Evolutionary conservation across 2,888 invertebrate genomes (phyloP), one percentile per base, ranked within the genome.

Genomic region (Chrysolina americana): DNA sequence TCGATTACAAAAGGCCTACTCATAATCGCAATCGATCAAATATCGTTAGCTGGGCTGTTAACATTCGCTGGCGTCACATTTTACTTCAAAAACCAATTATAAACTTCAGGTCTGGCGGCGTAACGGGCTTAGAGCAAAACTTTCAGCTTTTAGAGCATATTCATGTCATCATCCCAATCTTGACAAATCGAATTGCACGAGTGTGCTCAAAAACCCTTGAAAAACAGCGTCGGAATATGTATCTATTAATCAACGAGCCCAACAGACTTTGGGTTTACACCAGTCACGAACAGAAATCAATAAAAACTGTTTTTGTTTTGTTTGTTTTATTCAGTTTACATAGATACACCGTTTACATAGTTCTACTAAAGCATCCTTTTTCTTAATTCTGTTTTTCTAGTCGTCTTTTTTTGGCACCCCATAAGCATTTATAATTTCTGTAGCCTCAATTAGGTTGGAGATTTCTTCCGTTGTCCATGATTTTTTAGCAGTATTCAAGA

Each of bases 71-170:
- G 48, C 68, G 68, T 68, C 68, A 53, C 59, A 59, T 59, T 68
- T 41, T 41, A 41, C 41, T 53, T 56, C 53, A 68, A 68, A 68
- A 68, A 68, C 68, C 68, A 68, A 68, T 68, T 68, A 68, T 68
- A 68, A 68, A 68, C 68, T 68, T 53, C 68, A 21, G 53, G 41
- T 53, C 53, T 53, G 53, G 11, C 41, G 41, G 53, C 41, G 68
- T 68, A 53, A 68, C 68, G 50, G 53, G 68, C 53, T 68, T 36
- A 53, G 5, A 48, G 28, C 36, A 41, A 53, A 53, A 68, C 28
- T 68, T n/a, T n/a, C n/a, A n/a, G n/a, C n/a, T n/a, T 19, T 53
- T 19, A 41, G 17, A 68, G 41, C 53, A 36, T 53, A 68, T 68
- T 53, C 68, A 53, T 53, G 41, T 53, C 68, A 68, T 41, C 53